phyloP scores from a whole-genome alignment of 1,140 invertebrate species.

The Bombus affinis region DNA sequence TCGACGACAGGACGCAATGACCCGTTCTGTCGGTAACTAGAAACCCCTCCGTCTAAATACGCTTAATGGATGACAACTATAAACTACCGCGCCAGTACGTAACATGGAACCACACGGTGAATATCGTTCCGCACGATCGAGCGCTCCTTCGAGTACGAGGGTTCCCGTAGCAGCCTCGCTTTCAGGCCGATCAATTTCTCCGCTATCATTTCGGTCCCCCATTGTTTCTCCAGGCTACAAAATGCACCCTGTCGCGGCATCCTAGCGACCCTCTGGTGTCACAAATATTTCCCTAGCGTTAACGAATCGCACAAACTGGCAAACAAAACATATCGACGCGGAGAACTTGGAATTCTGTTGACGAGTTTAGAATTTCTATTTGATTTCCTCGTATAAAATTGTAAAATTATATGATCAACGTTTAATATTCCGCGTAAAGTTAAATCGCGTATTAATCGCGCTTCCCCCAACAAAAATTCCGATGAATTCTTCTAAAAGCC shows the following conservation, averaged over 20 bases:
- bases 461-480: too few species aligned
- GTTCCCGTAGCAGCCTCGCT: conserved; percentile 19
- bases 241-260: conserved; percentile 58
- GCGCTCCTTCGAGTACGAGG: conserved; percentile 26
- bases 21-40: conserved; percentile 59
- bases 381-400: too few species aligned
- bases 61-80: conserved; percentile 74
- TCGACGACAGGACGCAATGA: conserved; percentile 65
- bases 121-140: conserved; percentile 75
- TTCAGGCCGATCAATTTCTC: conserved; percentile 34
- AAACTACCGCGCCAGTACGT: conserved; percentile 70
- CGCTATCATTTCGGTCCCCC: conserved; percentile 56
- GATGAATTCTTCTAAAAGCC: neutral
- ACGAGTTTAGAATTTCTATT: too few species aligned
- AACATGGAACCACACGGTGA: conserved; percentile 67
- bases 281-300: conserved; percentile 40
- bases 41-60: conserved; percentile 65
- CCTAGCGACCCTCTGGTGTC: conserved; percentile 32
- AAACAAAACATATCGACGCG: neutral
- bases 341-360: too few species aligned
- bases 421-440: too few species aligned
- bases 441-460: too few species aligned
- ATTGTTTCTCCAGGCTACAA: conserved; percentile 60
- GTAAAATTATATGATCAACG: too few species aligned
- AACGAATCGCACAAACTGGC: neutral